phyloP scores from a whole-genome alignment of 2,113 vertebrate genomes.

The Brachypteracias leptosomus region DNA sequence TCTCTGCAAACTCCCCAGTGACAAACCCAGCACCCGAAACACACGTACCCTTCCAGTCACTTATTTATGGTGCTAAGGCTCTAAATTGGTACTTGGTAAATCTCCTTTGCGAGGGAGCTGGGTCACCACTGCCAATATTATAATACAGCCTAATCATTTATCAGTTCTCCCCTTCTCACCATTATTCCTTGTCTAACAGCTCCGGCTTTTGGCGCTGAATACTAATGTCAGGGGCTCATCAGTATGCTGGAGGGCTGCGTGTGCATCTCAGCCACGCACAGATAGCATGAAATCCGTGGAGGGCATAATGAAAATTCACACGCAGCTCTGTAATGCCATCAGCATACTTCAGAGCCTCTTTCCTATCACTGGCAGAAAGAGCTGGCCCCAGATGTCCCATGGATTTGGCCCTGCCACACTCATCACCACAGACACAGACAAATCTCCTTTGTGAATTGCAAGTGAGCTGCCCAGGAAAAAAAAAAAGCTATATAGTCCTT shows the following conservation, averaged over 20 bases:
- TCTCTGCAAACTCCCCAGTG: constrained; percentile 1
- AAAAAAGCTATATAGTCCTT: neutral
- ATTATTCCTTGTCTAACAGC: constrained; percentile 61
- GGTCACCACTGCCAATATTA: constrained; percentile 44
- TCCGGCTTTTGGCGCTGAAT: constrained; percentile 36
- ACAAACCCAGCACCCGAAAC: constrained; percentile 20
- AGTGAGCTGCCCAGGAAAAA: neutral
- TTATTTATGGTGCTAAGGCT: constrained; percentile 37
- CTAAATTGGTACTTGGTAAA: constrained; percentile 9
- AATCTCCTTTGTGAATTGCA: neutral
- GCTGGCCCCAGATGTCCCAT: neutral
- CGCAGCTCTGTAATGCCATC: neutral
- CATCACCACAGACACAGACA: neutral
- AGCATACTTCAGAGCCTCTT: neutral
- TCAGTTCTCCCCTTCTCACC: constrained; percentile 50
- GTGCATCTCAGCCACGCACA: constrained; percentile 1
- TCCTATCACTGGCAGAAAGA: neutral
- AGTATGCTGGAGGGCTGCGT: constrained; percentile 17
- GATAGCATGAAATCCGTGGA: constrained; percentile 28
- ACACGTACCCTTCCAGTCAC: neutral
- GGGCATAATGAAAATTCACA: constrained; percentile 42
- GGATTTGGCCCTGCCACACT: neutral
- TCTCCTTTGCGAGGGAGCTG: constrained; percentile 25
- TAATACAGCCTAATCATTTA: constrained; percentile 66
- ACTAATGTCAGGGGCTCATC: constrained; percentile 54